Base-by-base conservation (phyloP, 2,113 vertebrate species). In the Neogale vison region DNA sequence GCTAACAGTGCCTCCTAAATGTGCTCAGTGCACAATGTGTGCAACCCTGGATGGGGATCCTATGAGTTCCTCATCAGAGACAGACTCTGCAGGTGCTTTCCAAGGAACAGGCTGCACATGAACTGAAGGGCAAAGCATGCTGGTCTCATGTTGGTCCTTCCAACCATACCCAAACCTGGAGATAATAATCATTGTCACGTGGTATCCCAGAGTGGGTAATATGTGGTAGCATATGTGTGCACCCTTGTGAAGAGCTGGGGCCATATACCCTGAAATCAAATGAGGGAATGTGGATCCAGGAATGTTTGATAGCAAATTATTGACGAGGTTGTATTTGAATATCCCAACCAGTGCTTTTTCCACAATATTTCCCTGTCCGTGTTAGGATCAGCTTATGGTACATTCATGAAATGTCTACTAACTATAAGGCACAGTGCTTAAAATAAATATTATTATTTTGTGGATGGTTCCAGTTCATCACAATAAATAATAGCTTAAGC, bases 371-470 rank as follows among this genome's bases (percentile, higher is more conserved):
- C 26, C 18, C 4, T 45, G 7, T 5, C 89, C 12, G 1, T 47
- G 10, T 81, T 74, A 76, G 67, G 57, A 71, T 59, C 31, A 84
- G 31, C 15, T 7, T 76, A 29, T 4, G 12, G 29, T 63, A 11
- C 34, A 57, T 50, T 39, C 74, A 45, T 5, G 24, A 34, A 45
- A 36, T 59, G 18, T 90, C 24, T 92, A 84, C 17, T 69, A 39
- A 63, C 36, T 63, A 18, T 17, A 91, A 77, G 21, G 21, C 47
- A 50, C 50, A 26, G 50, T 86, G 31, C 39, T 94, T 86, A 89
- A 96, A 95, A 79, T 92, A 89, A 79, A 93, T 82, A 13, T 36
- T 10, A 18, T 72, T 81, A 55, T 76, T 94, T 89, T 80, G 39
- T 21, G 10, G 13, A 82, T 24, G 14, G 23, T 55, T 96, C 80